phyloP scores from a whole-genome alignment of 2,113 vertebrate species.

The Cardinalis cardinalis region DNA sequence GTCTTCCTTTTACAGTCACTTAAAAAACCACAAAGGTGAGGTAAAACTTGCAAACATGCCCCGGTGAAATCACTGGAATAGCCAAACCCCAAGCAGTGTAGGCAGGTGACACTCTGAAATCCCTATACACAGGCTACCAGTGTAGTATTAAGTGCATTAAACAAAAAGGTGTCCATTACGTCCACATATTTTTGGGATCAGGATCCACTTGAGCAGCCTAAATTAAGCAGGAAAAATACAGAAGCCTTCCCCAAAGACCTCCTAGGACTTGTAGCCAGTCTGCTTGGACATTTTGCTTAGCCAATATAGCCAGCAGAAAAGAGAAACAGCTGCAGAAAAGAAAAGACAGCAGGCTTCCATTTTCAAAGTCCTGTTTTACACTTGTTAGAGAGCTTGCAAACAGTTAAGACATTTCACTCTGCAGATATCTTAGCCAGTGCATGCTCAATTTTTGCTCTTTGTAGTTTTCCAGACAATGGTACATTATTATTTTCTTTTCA shows the following conservation, averaged over 20 bases:
- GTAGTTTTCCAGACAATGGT: not conserved
- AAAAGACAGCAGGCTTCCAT: not conserved
- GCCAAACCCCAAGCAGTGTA: not conserved
- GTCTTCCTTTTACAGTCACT: not conserved
- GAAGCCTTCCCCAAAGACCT: not conserved
- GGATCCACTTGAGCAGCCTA: not conserved
- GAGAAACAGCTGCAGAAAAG: not conserved
- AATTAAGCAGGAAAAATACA: not conserved
- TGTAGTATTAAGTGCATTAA: not conserved
- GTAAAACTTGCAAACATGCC: not conserved
- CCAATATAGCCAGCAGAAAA: not conserved
- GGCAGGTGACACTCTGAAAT: not conserved
- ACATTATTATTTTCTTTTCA: not conserved
- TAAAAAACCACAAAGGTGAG: not conserved
- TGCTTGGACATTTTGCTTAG: not conserved
- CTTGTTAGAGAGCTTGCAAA: not conserved
- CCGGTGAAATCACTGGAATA: not conserved
- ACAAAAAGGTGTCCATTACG: not conserved
- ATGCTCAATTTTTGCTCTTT: not conserved
- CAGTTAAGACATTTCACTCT: not conserved
- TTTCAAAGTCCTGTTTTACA: not conserved
- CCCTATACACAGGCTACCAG: not conserved
- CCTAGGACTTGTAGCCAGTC: not conserved
- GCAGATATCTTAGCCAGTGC: not conserved
- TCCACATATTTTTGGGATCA: not conserved